phyloP scores from a whole-genome alignment of 2,797 vertebrate species.

The Coregonus sp. region DNA sequence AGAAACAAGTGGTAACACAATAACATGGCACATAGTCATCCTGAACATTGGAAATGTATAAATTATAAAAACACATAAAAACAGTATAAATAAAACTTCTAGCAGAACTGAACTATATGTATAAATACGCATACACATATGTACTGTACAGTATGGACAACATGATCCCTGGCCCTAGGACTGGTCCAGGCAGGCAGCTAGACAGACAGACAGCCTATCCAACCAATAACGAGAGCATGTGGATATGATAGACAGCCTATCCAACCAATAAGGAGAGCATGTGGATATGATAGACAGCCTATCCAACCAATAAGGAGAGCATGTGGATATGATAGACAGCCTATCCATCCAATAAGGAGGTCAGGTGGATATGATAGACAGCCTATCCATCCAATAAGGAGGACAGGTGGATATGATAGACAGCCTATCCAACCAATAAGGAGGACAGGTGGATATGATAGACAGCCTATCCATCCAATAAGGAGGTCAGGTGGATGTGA shows the following conservation, averaged over 20 bases:
- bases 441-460: slow-evolving; percentile 94
- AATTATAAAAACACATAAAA: slow-evolving; percentile 98
- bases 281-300: slow-evolving; percentile 67
- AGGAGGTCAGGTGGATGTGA: slow-evolving; percentile 94
- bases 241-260: slow-evolving; percentile 76
- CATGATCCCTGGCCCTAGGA: slow-evolving; percentile 86
- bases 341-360: slow-evolving; percentile 98
- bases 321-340: slow-evolving; percentile 39
- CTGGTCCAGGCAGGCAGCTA: slow-evolving; percentile 61
- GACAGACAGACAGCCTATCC: slow-evolving; percentile 82
- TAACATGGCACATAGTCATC: slow-evolving; percentile 94
- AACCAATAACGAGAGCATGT: slow-evolving; percentile 78
- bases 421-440: slow-evolving; percentile 94
- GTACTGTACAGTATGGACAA: slow-evolving; percentile 99
- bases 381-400: slow-evolving; percentile 97
- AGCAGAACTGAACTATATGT: slow-evolving; percentile 97
- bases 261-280: slow-evolving; percentile 86
- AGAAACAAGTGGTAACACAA: slow-evolving; percentile 74
- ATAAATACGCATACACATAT: slow-evolving; percentile 99
- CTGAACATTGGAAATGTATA: slow-evolving; percentile 98
- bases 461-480: slow-evolving; percentile 94
- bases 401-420: slow-evolving; percentile 89
- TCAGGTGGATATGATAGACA: slow-evolving; percentile 88
- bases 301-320: slow-evolving; percentile 88
- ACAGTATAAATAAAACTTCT: slow-evolving; percentile 99